These are phyloP conservation scores for Lepidochrysops patricia DNA, from an alignment of 2,888 invertebrate species.

Conservation along the genomic window DNA sequence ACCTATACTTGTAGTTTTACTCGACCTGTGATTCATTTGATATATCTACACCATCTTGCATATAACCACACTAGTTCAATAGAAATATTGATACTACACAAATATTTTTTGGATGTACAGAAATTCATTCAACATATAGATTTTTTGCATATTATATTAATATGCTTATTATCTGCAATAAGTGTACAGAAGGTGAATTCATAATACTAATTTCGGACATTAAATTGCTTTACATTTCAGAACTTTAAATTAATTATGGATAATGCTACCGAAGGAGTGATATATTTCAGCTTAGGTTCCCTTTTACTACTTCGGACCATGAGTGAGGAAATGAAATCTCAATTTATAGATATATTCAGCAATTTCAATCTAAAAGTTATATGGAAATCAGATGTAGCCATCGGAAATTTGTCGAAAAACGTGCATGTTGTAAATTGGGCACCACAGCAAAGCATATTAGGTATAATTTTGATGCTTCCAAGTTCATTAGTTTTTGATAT, in stretches of 20 bases:
- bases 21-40: no score
- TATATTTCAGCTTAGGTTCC: conserved; percentile 69
- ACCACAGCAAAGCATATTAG: conserved; percentile 43
- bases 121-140: no score
- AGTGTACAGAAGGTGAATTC: no score
- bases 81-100: no score
- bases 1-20: no score
- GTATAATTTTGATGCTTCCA: conserved; percentile 31
- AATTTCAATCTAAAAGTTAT: conserved; percentile 59
- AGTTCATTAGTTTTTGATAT: no score
- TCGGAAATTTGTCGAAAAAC: conserved; percentile 34
- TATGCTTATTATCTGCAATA: no score
- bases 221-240: conserved; percentile 26
- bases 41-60: no score
- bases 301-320: conserved; percentile 45
- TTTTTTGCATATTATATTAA: no score
- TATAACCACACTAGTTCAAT: no score
- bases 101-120: no score
- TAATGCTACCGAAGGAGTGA: conserved; percentile 51
- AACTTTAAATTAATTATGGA: conserved; percentile 54
- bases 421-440: conserved; percentile 42
- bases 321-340: conserved; percentile 37
- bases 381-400: conserved; percentile 42
- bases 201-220: no score
- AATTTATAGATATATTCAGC: conserved; percentile 47